These are phyloP conservation scores for Lonchura striata DNA, from an alignment of 2,113 vertebrate species.

Conservation along the genomic window DNA sequence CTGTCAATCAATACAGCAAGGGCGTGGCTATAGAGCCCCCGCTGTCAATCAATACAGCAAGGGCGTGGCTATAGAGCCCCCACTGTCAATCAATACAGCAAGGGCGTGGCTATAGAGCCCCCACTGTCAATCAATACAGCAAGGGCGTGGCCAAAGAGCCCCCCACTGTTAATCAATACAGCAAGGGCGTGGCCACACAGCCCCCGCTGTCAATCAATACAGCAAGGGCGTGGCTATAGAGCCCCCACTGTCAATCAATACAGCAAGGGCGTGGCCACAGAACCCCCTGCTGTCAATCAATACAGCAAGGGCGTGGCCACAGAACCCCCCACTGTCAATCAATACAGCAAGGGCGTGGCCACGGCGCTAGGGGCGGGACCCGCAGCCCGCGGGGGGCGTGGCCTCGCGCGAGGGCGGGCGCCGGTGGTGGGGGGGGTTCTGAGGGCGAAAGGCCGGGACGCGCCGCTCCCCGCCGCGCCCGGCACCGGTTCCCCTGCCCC, in stretches of 20 bases:
- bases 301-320: rapidly evolving
- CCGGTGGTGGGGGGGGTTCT: too few relatives aligned
- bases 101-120: too few relatives aligned
- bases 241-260: background rate
- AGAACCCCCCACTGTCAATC: background rate
- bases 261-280: too few relatives aligned
- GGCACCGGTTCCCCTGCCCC: too few relatives aligned
- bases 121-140: background rate
- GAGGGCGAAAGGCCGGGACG: background rate
- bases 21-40: background rate
- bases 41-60: background rate
- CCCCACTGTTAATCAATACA: background rate
- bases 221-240: background rate
- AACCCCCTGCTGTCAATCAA: too few relatives aligned
- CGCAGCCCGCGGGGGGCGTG: background rate
- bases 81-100: background rate
- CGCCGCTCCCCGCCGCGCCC: too few relatives aligned
- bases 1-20: too few relatives aligned
- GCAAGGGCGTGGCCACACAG: too few relatives aligned
- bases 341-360: too few relatives aligned
- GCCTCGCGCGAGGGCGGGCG: background rate
- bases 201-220: background rate
- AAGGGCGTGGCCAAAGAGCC: too few relatives aligned
- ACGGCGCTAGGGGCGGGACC: background rate
- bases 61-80: background rate